Base-by-base conservation (phyloP, 2,797 vertebrate genomes). In the Spatula clypeata region DNA sequence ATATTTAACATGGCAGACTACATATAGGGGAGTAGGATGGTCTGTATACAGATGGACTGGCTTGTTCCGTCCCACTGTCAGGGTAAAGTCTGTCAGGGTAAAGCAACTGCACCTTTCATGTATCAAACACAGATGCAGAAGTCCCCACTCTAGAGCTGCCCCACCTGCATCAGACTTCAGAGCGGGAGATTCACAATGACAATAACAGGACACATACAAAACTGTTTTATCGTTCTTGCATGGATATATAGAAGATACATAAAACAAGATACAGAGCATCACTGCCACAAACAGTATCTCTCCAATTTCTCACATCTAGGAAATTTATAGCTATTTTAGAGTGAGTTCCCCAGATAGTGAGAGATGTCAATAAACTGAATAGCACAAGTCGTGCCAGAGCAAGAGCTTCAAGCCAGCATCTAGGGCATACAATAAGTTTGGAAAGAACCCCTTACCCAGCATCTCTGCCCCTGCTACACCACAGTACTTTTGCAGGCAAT, bases 321-420 rank as follows among this genome's bases (percentile, higher is more conserved):
- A 90, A 67, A 80, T 49, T 17, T 32, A 31, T 40, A 13, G 24
- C 45, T 94, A 6, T 71, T 83, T 71, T 83, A 53, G 24, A 86
- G 27, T 4, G 51, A 72, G 65, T 11, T 88, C 53, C 13, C 44
- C 67, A 70, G 51, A 29, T 10, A 76, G 42, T 1, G 10, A 72
- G 38, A 90, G 38, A 31, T 32, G 24, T 27, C 85, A 80, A 55
- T 76, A 82, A 84, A 69, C n/a, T 9, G 40, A 79, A 26, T 45
- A 79, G 81, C 62, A 60, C 9, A 45, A 83, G 31, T 17, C 51
- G 24, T 51, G 31, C 53, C 32, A 61, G n/a, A 75, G 53, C 36
- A 74, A 65, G 51, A 83, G 62, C 49, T 83, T 49, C 72, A 83
- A 83, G 86, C 51, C 58, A 72, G 58, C 79, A 86, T 13, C 11